These are phyloP conservation scores for Melanaphis sacchari DNA, from an alignment of 1,140 invertebrate species.

Conservation along the genomic window DNA sequence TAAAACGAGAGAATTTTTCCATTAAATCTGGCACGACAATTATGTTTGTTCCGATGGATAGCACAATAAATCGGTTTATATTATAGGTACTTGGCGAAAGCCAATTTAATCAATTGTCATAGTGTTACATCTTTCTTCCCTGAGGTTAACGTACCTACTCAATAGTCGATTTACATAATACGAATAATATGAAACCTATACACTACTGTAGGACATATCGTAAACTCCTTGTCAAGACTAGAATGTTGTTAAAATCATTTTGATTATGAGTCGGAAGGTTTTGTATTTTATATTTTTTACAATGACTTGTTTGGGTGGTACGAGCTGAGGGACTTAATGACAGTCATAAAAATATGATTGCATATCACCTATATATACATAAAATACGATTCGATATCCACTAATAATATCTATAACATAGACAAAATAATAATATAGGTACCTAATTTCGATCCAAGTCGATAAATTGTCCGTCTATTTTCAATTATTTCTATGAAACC, in stretches of 20 bases:
- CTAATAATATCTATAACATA: neutral
- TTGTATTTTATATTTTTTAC: constrained; percentile 14
- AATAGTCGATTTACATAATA: constrained; percentile 1
- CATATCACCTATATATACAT: neutral
- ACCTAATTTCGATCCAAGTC: neutral
- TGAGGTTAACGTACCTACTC: neutral
- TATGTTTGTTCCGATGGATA: neutral
- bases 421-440: constrained; percentile 21
- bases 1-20: neutral
- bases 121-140: neutral
- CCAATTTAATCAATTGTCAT: constrained; percentile 18
- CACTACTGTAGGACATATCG: neutral
- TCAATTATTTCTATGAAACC: neutral
- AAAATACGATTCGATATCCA: neutral
- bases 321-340: neutral
- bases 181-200: neutral
- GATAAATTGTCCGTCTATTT: neutral
- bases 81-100: neutral
- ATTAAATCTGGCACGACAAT: neutral
- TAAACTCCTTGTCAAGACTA: neutral
- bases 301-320: neutral
- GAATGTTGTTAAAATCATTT: neutral
- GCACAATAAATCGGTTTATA: neutral
- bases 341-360: neutral
- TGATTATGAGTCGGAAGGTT: neutral